A percentile compares a stretch with the other conserved stretches of the same genome.
Evolutionary conservation across 1,140 invertebrate genomes (phyloP).

Genomic region (Uloborus diversus): DNA sequence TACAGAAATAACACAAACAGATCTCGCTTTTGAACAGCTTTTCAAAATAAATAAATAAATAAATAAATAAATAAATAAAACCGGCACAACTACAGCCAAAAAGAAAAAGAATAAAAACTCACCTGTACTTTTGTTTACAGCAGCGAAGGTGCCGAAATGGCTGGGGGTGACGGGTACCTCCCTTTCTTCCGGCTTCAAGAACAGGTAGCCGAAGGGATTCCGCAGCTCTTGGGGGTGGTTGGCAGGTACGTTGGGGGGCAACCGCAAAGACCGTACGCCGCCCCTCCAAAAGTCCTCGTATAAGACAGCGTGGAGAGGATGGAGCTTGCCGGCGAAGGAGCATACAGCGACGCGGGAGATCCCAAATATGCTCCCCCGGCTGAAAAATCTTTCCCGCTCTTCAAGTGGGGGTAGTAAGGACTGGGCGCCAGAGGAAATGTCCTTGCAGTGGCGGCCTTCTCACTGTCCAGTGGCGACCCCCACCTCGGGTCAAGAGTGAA

Average conservation of each 20-base stretch:
- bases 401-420: conserved; percentile 4
- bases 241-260: conserved; percentile 31
- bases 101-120: too few species aligned
- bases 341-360: background rate
- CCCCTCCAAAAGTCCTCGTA: background rate
- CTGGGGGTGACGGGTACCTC: conserved; percentile 2
- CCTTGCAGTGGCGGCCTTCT: conserved; percentile 34
- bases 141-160: background rate
- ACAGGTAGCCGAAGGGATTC: conserved; percentile 3
- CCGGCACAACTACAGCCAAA: too few species aligned
- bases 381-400: background rate
- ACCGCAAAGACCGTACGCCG: conserved; percentile 16
- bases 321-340: background rate
- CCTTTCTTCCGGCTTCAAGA: conserved; percentile 32
- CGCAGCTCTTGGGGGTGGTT: background rate
- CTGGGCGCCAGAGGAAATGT: conserved; percentile 7
- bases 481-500: background rate
- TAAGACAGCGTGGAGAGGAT: conserved; percentile 13
- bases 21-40: too few species aligned
- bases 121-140: too few species aligned
- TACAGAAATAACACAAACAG: too few species aligned
- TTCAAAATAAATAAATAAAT: too few species aligned
- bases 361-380: background rate
- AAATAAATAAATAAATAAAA: too few species aligned
- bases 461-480: conserved; percentile 4